Evolutionary conservation across 2,797 vertebrate genomes (phyloP).

Genomic region (Acipenser transmontanus): DNA sequence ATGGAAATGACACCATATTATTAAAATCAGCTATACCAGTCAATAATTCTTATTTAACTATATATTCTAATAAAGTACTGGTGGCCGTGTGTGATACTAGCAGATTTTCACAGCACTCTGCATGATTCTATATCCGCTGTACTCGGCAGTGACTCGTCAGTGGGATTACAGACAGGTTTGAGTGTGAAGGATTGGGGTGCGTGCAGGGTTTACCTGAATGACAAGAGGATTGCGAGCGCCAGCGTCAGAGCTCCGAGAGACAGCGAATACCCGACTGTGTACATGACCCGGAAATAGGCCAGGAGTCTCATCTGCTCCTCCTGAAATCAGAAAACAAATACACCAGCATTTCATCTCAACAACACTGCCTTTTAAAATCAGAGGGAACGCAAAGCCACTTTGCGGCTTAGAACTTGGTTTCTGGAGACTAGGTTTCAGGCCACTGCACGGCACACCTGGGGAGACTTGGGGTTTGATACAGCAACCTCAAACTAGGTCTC

Average conservation of each 20-base stretch:
- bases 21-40: no score
- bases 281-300: conserved; percentile 68
- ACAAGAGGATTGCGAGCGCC: conserved; percentile 70
- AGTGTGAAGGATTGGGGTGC: not conserved
- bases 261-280: conserved; percentile 82
- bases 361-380: not conserved
- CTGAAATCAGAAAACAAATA: conserved; percentile 35
- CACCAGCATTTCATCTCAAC: conserved; percentile 4
- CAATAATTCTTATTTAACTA: no score
- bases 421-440: no score
- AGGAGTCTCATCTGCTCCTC: conserved; percentile 66
- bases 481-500: no score
- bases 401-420: not conserved
- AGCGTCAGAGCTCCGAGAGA: conserved; percentile 74
- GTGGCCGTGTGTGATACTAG: no score
- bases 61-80: no score
- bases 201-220: conserved; percentile 55
- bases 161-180: not conserved
- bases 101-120: no score
- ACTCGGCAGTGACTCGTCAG: not conserved
- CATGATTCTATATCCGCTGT: no score
- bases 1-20: no score
- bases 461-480: no score
- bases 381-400: not conserved
- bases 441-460: no score